Percentiles rank a stretch among this genome's conserved stretches.
Evolutionary conservation across 35 echinoderm and acorn worm genomes (phyloP).

Genomic region (Stichopus chloronotus): DNA sequence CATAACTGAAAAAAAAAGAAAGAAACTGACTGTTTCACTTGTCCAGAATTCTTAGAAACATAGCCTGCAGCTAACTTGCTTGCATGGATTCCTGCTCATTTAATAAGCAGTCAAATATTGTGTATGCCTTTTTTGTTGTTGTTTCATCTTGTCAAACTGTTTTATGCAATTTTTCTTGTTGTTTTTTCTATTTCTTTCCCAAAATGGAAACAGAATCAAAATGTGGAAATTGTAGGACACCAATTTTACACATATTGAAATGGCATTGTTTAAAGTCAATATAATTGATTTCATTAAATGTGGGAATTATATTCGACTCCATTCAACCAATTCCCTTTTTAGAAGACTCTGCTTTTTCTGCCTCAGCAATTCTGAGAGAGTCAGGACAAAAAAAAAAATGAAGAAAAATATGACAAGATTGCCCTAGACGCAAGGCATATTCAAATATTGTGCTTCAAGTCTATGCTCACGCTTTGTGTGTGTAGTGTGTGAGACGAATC

Average conservation of each 20-base stretch:
- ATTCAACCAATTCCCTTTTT: neutral
- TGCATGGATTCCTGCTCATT: no score
- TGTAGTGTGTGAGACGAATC: neutral
- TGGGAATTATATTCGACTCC: slow-evolving; percentile 34
- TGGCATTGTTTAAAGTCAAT: slow-evolving; percentile 36
- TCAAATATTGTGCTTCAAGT: no score
- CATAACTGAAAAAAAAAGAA: no score
- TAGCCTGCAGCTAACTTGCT: no score
- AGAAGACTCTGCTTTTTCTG: neutral
- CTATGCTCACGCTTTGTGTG: neutral
- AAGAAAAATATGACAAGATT: neutral
- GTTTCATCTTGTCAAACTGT: neutral
- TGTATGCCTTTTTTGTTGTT: neutral
- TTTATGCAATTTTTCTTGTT: no score
- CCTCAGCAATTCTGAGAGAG: neutral
- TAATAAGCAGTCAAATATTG: neutral
- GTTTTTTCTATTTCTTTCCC: no score
- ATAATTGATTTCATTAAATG: slow-evolving; percentile 56
- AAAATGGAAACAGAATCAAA: neutral
- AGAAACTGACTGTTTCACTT: no score
- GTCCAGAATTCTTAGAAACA: no score
- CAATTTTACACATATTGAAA: slow-evolving; percentile 19
- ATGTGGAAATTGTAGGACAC: slow-evolving; percentile 4
- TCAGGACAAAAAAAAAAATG: neutral
- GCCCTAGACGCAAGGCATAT: no score